phyloP scores from a whole-genome alignment of 2,113 vertebrate genomes.

The Pithys albifrons region DNA sequence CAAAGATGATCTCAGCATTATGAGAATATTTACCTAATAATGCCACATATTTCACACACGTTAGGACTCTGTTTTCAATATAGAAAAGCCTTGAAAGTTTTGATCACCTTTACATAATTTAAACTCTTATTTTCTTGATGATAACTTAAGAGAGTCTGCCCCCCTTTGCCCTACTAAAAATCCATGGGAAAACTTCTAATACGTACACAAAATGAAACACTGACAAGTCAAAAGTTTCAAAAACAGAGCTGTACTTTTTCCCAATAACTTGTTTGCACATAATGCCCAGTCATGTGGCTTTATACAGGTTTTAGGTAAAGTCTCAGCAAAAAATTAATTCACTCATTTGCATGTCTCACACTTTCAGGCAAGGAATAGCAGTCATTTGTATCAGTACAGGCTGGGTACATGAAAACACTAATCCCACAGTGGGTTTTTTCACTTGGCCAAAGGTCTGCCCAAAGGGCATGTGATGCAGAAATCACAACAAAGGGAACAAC shows the following conservation, averaged over 20 bases:
- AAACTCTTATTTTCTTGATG: background rate
- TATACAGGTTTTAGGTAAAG: background rate
- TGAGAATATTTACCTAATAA: background rate
- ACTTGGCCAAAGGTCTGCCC: background rate
- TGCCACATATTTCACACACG: background rate
- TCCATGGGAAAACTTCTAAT: background rate
- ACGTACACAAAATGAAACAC: background rate
- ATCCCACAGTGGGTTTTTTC: background rate
- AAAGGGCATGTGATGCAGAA: background rate
- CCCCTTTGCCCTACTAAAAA: fast-evolving
- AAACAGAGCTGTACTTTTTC: background rate
- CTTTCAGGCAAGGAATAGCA: background rate
- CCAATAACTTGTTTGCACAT: background rate
- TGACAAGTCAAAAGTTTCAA: background rate
- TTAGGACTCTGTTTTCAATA: background rate
- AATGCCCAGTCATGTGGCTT: background rate
- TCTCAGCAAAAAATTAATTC: background rate
- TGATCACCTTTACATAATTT: background rate
- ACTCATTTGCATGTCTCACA: background rate
- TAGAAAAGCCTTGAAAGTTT: background rate
- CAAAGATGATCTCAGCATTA: background rate
- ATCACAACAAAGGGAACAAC: background rate
- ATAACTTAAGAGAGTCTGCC: background rate
- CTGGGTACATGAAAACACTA: background rate
- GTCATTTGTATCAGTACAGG: background rate